Evolutionary conservation across 1,140 invertebrate genomes (phyloP), one percentile per base, ranked within the genome.

Genomic region (Lethrus apterus): DNA sequence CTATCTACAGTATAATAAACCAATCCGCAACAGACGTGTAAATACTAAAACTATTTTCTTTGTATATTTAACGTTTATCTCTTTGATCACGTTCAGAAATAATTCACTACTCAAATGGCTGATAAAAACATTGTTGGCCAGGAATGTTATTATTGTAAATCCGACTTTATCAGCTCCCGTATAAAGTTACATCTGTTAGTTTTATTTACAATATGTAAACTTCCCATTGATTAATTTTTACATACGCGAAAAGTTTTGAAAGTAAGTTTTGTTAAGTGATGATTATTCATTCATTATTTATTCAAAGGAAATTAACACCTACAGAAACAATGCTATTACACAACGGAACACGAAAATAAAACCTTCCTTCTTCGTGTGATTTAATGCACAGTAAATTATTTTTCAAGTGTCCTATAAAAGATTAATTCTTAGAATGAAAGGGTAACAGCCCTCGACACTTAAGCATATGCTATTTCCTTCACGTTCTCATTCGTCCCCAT

Each of bases 401-500:
- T 18, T 14, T 13, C n/a, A 35, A 8, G 8, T 17, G 8, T 18
- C 18, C 4, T 35, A 4, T 41, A 41, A 42, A 23, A 42, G 23
- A 42, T 18, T 42, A 42, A 42, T 23, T 42, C 40, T 4, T 14
- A 9, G 23, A 42, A 30, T 42, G 15, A 26, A 42, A 42, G 40
- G 24, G 24, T 29, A 42, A 13, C 21, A 24, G 23, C 17, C 30
- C 40, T 21, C 23, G 36, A 36, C 30, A 40, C 46, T 48, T 15
- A 18, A 43, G 29, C 46, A 38, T 48, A 48, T 48, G 46, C 46
- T 40, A 23, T 40, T 40, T 42, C 23, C 40, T 42, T 42, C 40
- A 26, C 24, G 40, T 26, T 26, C 40, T 21, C 40, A 14, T 42
- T 42, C 23, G 17, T 21, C 24, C 40, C 21, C 19, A 42, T 9